Evolutionary conservation across 1,140 invertebrate species (phyloP), one percentile per base, ranked within the genome.

Genomic region (Pectinophora gossypiella): DNA sequence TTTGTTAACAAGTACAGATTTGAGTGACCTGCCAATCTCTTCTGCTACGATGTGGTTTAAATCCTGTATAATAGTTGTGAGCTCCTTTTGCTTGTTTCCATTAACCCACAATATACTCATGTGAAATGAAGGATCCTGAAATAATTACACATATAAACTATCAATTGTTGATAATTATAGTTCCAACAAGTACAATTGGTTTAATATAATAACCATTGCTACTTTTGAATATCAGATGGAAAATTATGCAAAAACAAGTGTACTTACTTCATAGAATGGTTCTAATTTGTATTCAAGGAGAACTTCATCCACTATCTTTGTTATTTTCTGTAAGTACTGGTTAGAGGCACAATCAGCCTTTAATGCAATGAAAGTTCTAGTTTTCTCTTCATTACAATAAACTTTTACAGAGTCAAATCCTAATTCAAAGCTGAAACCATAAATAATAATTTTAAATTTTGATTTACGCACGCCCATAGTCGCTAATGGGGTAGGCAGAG

Each of bases 321-420:
- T 88, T 32, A 93, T 67, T 49, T 87, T 63, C 21, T 82, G 35
- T 45, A 95, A 79, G 21, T 75, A 70, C 56, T 88, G 87, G 56
- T 86, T 78, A 19, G 89, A 84, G 48, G 78, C 85, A 48, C 78
- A 36, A 60, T 83, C 79, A 52, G 91, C 90, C 64, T 89, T 81
- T 16, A 95, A 76, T 12, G 91, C 91, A 42, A 95, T 66, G 82
- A 95, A 95, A 21, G 94, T 95, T 58, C 94, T 90, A 36, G 92
- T 93, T 53, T 86, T 88, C 51, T 94, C 92, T 55, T 95, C 93
- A 74, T 95, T 95, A 36, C 90, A 90, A 68, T 93, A 95, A 16
- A 94, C 80, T 62, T 90, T 86, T 4, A 95, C 59, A 58, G 79
- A 79, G 45, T 88, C 82, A 67, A 94, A 89, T 35, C 87, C 74